Conservation (phyloP, 2,888 invertebrate genomes). For the Epirrita christyi region DNA sequence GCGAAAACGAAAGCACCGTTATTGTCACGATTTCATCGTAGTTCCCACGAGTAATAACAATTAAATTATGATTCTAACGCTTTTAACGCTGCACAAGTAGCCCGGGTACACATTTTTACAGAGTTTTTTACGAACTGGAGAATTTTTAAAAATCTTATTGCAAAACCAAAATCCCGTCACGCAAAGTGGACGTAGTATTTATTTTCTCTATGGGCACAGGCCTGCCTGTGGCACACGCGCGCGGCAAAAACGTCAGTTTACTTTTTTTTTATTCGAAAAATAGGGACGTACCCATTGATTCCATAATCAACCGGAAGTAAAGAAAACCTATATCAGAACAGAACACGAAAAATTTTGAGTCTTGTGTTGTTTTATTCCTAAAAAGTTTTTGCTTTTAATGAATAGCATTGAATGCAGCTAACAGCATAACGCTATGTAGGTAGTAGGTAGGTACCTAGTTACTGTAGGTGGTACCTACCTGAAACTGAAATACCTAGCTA, state of each 20-base stretch:
- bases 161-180: slow-evolving; percentile 5
- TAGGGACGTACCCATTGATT: slow-evolving; percentile 62
- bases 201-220: too few relatives aligned
- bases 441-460: too few relatives aligned
- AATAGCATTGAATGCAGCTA: neutral
- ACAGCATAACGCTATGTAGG: too few relatives aligned
- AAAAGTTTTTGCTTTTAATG: neutral
- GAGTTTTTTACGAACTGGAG: slow-evolving; percentile 29
- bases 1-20: slow-evolving; percentile 59
- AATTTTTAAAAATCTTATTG: slow-evolving; percentile 8
- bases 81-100: slow-evolving; percentile 79
- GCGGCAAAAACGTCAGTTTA: slow-evolving; percentile 20
- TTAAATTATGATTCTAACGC: slow-evolving; percentile 65
- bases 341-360: slow-evolving; percentile 37
- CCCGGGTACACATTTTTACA: slow-evolving; percentile 74
- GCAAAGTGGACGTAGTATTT: neutral
- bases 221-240: too few relatives aligned
- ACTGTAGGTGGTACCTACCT: too few relatives aligned
- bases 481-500: too few relatives aligned
- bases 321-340: slow-evolving; percentile 42
- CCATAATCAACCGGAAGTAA: slow-evolving; percentile 52
- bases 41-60: slow-evolving; percentile 30
- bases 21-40: slow-evolving; percentile 24
- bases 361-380: neutral
- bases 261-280: slow-evolving; percentile 49